Percentiles rank a stretch among this genome's conserved stretches.
These are phyloP conservation scores for Propithecus perrieri DNA, from an alignment of 2,797 vertebrate genomes.

Conservation along the genomic window DNA sequence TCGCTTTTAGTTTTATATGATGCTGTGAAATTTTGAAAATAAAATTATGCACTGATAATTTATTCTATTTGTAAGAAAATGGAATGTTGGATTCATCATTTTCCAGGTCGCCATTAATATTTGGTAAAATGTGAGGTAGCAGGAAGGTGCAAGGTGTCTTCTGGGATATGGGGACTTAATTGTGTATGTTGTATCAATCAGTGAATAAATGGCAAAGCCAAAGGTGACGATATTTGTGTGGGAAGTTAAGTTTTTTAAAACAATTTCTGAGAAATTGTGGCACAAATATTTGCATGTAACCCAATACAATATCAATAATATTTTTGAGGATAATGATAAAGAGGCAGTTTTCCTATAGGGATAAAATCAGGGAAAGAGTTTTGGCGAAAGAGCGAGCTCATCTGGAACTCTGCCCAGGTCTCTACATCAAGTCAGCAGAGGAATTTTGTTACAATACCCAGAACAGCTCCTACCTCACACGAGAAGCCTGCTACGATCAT, in stretches of 20 bases:
- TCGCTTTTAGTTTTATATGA: not conserved
- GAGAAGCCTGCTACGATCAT: not conserved
- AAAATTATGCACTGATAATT: not conserved
- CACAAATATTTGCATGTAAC: not conserved
- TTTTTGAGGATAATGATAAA: not conserved
- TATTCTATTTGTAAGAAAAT: not conserved
- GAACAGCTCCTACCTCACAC: not conserved
- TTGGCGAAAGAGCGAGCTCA: not conserved
- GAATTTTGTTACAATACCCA: not conserved
- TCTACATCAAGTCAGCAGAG: not conserved
- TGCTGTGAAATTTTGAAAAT: not conserved
- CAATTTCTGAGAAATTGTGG: not conserved
- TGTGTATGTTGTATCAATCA: accelerated
- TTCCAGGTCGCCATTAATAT: no score
- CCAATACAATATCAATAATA: not conserved
- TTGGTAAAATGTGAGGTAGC: not conserved
- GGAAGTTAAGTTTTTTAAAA: not conserved
- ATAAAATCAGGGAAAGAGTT: not conserved
- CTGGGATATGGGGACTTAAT: not conserved
- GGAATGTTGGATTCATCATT: not conserved
- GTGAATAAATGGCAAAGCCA: not conserved
- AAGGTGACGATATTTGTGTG: not conserved
- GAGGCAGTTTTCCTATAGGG: not conserved
- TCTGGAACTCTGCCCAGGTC: not conserved
- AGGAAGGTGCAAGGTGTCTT: accelerated